These are phyloP conservation scores for Sabatieria punctata DNA, from an alignment of 2,888 invertebrate genomes.

Conservation along the genomic window DNA sequence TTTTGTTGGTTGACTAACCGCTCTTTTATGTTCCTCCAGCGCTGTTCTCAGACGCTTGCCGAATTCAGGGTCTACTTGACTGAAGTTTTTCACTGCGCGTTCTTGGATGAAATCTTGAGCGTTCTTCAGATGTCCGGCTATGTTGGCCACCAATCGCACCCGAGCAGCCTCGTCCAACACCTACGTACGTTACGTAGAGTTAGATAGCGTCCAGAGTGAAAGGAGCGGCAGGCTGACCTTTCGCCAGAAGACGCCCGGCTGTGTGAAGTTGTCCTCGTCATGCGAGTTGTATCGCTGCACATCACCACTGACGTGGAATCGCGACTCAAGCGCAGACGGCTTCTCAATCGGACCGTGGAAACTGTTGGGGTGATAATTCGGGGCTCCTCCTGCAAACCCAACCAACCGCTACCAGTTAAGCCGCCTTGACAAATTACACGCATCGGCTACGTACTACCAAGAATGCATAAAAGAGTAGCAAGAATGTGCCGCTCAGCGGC, in stretches of 20 bases:
- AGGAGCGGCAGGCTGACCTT: constrained; percentile 39
- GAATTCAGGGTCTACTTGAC: constrained; percentile 58
- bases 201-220: too few relatives aligned
- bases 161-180: constrained; percentile 52
- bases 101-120: constrained; percentile 69
- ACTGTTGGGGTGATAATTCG: constrained; percentile 88
- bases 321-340: constrained; percentile 46
- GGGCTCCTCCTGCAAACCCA: constrained; percentile 44
- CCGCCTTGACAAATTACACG: neutral
- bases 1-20: too few relatives aligned
- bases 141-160: constrained; percentile 55
- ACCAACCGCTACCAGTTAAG: too few relatives aligned
- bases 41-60: constrained; percentile 48
- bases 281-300: constrained; percentile 51
- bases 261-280: constrained; percentile 72
- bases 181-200: too few relatives aligned
- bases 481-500: too few relatives aligned
- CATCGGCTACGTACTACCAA: too few relatives aligned
- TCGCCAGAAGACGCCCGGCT: constrained; percentile 60
- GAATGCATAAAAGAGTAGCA: too few relatives aligned
- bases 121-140: constrained; percentile 55
- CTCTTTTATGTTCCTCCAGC: constrained; percentile 6
- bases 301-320: constrained; percentile 50
- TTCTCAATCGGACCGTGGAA: constrained; percentile 60
- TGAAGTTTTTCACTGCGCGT: constrained; percentile 63